Evolutionary conservation across 2,888 invertebrate species (phyloP), one percentile per base, ranked within the genome.

Genomic region (Sinodicranocentrus sp.): DNA sequence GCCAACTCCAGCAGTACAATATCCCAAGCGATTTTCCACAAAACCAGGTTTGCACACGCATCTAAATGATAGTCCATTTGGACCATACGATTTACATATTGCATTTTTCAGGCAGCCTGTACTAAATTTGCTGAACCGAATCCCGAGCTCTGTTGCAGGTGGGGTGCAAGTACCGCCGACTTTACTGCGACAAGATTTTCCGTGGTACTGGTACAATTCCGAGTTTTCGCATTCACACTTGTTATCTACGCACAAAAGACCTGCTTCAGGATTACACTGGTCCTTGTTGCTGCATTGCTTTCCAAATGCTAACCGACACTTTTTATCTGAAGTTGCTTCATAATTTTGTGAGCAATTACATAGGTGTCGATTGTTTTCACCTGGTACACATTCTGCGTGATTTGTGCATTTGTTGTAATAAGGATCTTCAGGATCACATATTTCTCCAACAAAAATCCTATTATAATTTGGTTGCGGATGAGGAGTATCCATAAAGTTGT

Each of bases 211-310:
- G 48, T 85, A 85, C 19, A 78, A 59, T 5, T 82, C 82, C 2
- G 78, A 82, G 57, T 85, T 85, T 43, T 82, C 82, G 70, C 85
- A 85, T 54, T 82, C 79, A 21, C 85, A 85, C n/a, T 68, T 26
- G 44, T 85, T 85, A 19, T 85, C 85, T 44, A 85, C 65, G 59
- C 85, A 85, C 2, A 75, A 63, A 0, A 85, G 54, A 26, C 71
- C 78, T 0, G 78, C 39, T 21, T 85, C 85, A 39, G 70, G 52
- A 21, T 85, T 85, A n/a, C 85, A 85, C 1, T 72, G 54, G 23
- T 82, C 79, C 44, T 82, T 83, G 15, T 44, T 52, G 19, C 73
- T 83, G 52, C 85, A 85, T 17, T 82, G 78, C 23, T 82, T 70
- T 15, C 85, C 85, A 54, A 61, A 85, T 1, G 82, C 61, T 3